Percentiles rank a stretch among this genome's conserved stretches.
Evolutionary conservation across 2,888 invertebrate species (phyloP).

Genomic region (Lepetodrilus schrolli): DNA sequence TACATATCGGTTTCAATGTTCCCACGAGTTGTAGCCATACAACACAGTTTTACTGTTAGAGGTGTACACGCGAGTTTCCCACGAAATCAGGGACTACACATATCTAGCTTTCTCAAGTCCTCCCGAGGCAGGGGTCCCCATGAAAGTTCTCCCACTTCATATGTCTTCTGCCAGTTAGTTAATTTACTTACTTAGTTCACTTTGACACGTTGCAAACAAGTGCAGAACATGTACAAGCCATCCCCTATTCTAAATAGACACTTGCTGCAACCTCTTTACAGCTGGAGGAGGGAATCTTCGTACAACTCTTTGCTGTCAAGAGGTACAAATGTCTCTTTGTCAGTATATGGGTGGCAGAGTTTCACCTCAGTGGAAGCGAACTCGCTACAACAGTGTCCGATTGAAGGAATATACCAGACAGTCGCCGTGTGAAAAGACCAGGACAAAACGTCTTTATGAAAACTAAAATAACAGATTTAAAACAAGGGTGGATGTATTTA

Average conservation of each 20-base stretch:
- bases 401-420: background rate
- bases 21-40: background rate
- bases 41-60: too few relatives aligned
- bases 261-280: background rate
- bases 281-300: background rate
- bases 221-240: background rate
- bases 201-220: constrained; percentile 21
- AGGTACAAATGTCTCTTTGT: constrained; percentile 18
- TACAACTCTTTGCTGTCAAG: background rate
- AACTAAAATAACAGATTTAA: too few relatives aligned
- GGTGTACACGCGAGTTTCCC: too few relatives aligned
- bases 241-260: background rate
- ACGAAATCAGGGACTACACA: background rate
- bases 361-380: background rate
- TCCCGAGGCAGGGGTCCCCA: background rate
- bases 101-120: background rate
- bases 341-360: background rate
- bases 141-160: background rate
- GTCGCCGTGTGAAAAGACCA: background rate
- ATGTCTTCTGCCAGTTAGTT: constrained; percentile 21
- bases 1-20: too few relatives aligned
- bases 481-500: too few relatives aligned
- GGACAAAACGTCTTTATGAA: background rate
- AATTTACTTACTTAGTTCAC: constrained; percentile 11
- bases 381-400: background rate